phyloP scores from a whole-genome alignment of 2,888 invertebrate genomes.

The Uloborus plumipes region DNA sequence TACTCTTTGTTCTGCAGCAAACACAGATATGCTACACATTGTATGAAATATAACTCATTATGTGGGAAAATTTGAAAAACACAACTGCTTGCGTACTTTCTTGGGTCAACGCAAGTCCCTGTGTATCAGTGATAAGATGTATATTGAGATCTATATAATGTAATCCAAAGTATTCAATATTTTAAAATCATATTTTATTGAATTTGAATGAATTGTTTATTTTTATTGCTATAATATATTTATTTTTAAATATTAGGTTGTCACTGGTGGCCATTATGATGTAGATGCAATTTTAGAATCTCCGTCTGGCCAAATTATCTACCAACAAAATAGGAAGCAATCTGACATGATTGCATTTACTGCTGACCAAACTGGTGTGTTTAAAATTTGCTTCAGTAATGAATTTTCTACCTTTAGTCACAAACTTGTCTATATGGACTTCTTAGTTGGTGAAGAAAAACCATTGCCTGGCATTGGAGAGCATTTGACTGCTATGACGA shows the following conservation, averaged over 20 bases:
- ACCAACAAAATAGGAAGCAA: slow-evolving; percentile 92
- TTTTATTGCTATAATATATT: not conserved
- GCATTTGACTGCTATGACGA: slow-evolving; percentile 92
- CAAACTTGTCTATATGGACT: slow-evolving; percentile 97
- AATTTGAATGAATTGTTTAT: not conserved
- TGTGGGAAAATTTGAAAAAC: too few species aligned
- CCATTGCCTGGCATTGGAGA: slow-evolving; percentile 85
- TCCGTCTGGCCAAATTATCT: slow-evolving; percentile 88
- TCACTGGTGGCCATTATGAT: slow-evolving; percentile 98
- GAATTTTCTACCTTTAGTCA: slow-evolving; percentile 99
- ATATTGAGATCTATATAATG: too few species aligned
- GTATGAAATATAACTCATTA: too few species aligned
- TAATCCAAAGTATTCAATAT: not conserved
- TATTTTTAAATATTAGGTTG: slow-evolving; percentile 80
- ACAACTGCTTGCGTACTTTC: too few species aligned
- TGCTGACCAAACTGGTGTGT: slow-evolving; percentile 81
- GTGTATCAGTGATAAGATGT: too few species aligned
- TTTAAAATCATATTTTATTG: not conserved
- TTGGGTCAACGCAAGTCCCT: too few species aligned
- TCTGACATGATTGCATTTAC: slow-evolving; percentile 93
- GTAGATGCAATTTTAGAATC: slow-evolving; percentile 92
- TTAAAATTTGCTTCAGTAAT: slow-evolving; percentile 95
- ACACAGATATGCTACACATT: too few species aligned
- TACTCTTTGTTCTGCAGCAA: too few species aligned
- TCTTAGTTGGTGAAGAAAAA: slow-evolving; percentile 89